Evolutionary conservation across 2,888 invertebrate species (phyloP), one percentile per base, ranked within the genome.

Genomic region (Drosophila fulvimacula): DNA sequence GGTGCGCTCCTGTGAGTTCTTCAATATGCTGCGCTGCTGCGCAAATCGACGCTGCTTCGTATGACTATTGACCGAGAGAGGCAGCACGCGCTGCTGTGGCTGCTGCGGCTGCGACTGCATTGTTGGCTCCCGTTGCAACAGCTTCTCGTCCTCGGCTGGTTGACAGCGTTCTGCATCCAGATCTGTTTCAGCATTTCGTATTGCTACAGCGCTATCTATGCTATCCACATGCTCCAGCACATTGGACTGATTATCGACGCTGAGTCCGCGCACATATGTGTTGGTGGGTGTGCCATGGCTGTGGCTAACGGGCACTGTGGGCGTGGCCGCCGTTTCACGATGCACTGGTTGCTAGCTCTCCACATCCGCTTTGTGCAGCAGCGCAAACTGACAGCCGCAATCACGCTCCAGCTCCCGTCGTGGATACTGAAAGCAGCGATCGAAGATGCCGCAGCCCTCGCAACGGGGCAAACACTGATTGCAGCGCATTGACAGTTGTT

Each of bases 381-480:
- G 94, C 91, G 97, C 97, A 93, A 97, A 97, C 93, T 97, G 96
- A 94, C 97, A 97, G 93, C 96, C 96, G 93, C 97, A 97, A 93
- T 97, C 97, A 92, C 97, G 95, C 81, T 95, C 95, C 88, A 92
- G 81, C 84, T 94, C 93, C 92, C 96, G 95, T 90, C 96, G 94
- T 84, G 96, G 95, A 93, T 96, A 96, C 94, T 96, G 96, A 95
- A 97, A 97, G 95, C 97, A 97, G 93, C 96, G 96, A 93, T 96
- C 96, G 95, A 97, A 95, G 86, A 96, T 94, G 93, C 97, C 96
- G 95, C 96, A 97, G 92, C 96, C 96, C 93, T 96, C 96, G 93
- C 95, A 95, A 93, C 94, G 93, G 91, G 93, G 93, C 93, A 93
- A 91, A 90, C 93, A 92, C 92, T 92, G 53, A 59, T 48, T 39